These are phyloP conservation scores for Oscheius sp. DNA, from an alignment of 2,888 invertebrate genomes.

Conservation along the genomic window DNA sequence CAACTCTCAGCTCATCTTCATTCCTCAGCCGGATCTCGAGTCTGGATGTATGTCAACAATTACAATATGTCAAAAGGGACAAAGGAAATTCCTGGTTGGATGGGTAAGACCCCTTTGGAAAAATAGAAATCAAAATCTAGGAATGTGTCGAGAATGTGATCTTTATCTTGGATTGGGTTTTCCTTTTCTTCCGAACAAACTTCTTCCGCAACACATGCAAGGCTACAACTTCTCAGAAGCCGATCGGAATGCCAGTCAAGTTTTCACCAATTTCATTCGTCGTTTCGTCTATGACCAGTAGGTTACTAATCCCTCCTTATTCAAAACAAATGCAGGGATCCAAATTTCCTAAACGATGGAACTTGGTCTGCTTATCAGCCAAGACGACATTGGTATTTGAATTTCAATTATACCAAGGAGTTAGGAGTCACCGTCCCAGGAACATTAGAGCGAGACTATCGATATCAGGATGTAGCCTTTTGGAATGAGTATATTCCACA, in stretches of 20 bases:
- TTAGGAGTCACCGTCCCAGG: constrained; percentile 52
- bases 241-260: constrained; percentile 66
- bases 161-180: constrained; percentile 80
- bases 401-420: constrained; percentile 65
- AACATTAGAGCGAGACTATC: constrained; percentile 59
- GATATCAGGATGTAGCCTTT: constrained; percentile 62
- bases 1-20: constrained; percentile 69
- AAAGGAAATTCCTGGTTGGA: constrained; percentile 65
- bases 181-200: constrained; percentile 62
- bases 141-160: constrained; percentile 85
- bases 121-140: constrained; percentile 70
- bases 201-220: constrained; percentile 57
- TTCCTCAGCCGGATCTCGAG: constrained; percentile 65
- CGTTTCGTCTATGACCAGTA: constrained; percentile 63
- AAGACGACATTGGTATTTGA: constrained; percentile 67
- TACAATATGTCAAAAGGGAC: constrained; percentile 67
- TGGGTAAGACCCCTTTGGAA: constrained; percentile 46
- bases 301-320: no score
- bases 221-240: constrained; percentile 58
- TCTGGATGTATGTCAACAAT: constrained; percentile 71
- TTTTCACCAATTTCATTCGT: constrained; percentile 62
- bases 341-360: constrained; percentile 64
- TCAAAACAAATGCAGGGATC: no score
- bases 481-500: constrained; percentile 69
- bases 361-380: constrained; percentile 65